These are phyloP conservation scores for Aphelinus atriplicis DNA, from an alignment of 1,140 invertebrate genomes.

Conservation along the genomic window DNA sequence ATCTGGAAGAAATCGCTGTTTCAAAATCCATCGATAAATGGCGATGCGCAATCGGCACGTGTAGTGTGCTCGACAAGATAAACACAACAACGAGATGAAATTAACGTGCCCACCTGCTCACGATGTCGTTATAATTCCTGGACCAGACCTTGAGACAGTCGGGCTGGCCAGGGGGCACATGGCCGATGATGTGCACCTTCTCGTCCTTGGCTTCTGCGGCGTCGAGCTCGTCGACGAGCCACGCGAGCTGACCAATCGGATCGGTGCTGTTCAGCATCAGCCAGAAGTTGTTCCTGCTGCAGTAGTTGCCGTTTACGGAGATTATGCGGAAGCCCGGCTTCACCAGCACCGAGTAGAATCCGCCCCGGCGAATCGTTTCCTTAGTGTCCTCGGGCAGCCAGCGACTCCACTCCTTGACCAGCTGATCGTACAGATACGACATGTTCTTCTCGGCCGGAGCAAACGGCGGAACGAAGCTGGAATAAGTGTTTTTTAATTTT, in stretches of 20 bases:
- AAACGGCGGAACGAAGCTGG: slow-evolving; percentile 88
- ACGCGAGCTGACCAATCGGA: slow-evolving; percentile 91
- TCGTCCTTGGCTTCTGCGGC: slow-evolving; percentile 91
- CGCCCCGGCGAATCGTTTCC: slow-evolving; percentile 84
- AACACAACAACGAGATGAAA: too few relatives aligned
- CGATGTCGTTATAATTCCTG: slow-evolving; percentile 89
- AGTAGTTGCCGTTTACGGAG: slow-evolving; percentile 94
- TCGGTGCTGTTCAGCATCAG: slow-evolving; percentile 95
- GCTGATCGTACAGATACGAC: slow-evolving; percentile 90
- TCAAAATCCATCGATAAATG: too few relatives aligned
- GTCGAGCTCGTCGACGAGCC: slow-evolving; percentile 94
- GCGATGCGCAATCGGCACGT: too few relatives aligned
- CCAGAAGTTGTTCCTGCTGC: slow-evolving; percentile 98
- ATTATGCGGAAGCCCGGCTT: slow-evolving; percentile 88
- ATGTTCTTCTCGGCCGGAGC: slow-evolving; percentile 85
- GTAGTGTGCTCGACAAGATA: too few relatives aligned
- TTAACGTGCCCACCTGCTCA: slow-evolving; percentile 72
- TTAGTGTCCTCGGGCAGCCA: slow-evolving; percentile 89
- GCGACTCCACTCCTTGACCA: slow-evolving; percentile 84
- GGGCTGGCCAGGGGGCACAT: slow-evolving; percentile 95
- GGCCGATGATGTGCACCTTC: slow-evolving; percentile 97
- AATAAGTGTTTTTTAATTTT: slow-evolving; percentile 34
- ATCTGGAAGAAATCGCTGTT: slow-evolving; percentile 64
- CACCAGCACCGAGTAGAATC: slow-evolving; percentile 89
- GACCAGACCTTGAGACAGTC: slow-evolving; percentile 94